phyloP scores from a whole-genome alignment of 92 coral and sea anemone genomes.

The Umimayanthus kanabou region DNA sequence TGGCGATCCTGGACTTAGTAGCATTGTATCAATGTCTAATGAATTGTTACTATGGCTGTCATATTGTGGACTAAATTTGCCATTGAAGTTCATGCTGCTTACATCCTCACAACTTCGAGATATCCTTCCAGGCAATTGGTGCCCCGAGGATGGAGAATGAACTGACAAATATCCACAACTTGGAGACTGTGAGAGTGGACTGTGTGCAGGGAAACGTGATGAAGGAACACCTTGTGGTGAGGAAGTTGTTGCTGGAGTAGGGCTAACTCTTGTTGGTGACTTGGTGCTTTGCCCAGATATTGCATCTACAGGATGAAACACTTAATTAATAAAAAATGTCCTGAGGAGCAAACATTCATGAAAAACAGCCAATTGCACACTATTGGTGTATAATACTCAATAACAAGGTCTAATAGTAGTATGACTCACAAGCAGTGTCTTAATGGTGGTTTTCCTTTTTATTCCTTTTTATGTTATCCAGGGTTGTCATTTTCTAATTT shows the following conservation, averaged over 20 bases:
- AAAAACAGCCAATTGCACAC: too few relatives aligned
- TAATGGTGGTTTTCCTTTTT: too few relatives aligned
- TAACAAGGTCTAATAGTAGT: too few relatives aligned
- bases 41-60: constrained; percentile 67
- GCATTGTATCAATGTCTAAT: constrained; percentile 74
- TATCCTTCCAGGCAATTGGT: constrained; percentile 64
- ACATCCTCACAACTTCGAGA: constrained; percentile 87
- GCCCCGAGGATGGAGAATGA: constrained; percentile 43
- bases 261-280: constrained; percentile 34
- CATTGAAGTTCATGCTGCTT: constrained; percentile 47
- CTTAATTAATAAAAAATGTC: background rate
- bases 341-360: background rate
- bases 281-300: constrained; percentile 31
- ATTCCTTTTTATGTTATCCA: too few relatives aligned
- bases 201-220: constrained; percentile 29
- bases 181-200: constrained; percentile 67
- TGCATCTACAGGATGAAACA: constrained; percentile 10
- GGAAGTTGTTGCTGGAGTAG: constrained; percentile 37
- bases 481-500: too few relatives aligned
- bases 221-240: constrained; percentile 33
- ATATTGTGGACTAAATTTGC: constrained; percentile 64
- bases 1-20: constrained; percentile 90
- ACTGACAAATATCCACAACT: constrained; percentile 57
- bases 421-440: too few relatives aligned
- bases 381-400: too few relatives aligned